Conservation (phyloP, 1,140 invertebrate species). For the Drosophila trapezifrons region DNA sequence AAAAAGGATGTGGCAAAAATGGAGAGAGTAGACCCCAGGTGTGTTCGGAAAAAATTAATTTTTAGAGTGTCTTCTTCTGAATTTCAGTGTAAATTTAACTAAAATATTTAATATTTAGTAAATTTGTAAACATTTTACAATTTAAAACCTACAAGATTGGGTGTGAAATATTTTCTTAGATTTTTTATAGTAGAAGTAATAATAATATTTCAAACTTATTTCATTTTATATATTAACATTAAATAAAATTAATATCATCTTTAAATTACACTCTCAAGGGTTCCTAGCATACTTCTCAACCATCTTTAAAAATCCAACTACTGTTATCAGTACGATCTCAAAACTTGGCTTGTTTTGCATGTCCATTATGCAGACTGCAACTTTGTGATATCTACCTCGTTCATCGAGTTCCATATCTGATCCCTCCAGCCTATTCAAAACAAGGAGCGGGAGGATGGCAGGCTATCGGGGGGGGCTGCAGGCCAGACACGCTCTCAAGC, state of each 20-base stretch:
- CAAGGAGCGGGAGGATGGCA: background rate
- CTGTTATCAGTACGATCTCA: background rate
- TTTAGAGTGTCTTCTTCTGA: background rate
- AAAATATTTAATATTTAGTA: no score
- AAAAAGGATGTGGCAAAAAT: constrained; percentile 11
- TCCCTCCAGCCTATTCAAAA: constrained; percentile 41
- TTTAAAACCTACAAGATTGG: no score
- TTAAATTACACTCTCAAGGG: background rate
- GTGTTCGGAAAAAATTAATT: background rate
- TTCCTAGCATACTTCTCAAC: background rate
- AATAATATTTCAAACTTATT: no score
- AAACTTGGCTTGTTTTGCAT: constrained; percentile 2
- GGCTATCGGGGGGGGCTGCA: constrained; percentile 7
- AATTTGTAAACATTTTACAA: no score
- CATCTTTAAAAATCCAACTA: background rate
- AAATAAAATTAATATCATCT: background rate
- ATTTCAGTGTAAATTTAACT: background rate
- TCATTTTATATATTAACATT: background rate
- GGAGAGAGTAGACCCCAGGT: background rate
- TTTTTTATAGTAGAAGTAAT: no score
- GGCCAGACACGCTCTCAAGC: constrained; percentile 33
- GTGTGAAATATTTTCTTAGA: background rate
- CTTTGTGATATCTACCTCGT: constrained; percentile 6
- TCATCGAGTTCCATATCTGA: constrained; percentile 44
- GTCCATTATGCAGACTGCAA: background rate